phyloP scores from a whole-genome alignment of 2,113 vertebrate genomes.

The Sciurus niger region DNA sequence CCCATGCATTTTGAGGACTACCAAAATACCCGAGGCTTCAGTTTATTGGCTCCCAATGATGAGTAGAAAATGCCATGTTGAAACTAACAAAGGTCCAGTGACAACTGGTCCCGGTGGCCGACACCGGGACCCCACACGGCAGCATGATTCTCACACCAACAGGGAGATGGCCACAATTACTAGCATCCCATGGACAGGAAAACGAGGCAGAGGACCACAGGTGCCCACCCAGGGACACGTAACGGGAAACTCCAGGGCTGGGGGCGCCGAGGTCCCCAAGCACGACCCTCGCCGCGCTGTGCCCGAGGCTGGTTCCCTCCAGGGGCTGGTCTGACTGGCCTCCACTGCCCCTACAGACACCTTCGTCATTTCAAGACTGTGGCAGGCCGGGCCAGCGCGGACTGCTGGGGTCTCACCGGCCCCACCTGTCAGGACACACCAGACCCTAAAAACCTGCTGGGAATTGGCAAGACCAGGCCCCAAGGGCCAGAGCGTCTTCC shows the following conservation, averaged over 20 bases:
- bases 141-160: rapidly evolving
- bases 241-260: not conserved
- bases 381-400: not conserved
- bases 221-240: rapidly evolving
- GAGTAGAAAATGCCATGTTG: not conserved
- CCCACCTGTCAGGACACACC: not conserved
- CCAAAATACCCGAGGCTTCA: not conserved
- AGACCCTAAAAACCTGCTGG: not conserved
- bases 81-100: not conserved
- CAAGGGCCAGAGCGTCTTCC: not conserved
- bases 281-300: rapidly evolving
- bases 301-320: too few relatives aligned
- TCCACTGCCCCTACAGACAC: rapidly evolving
- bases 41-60: not conserved
- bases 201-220: not conserved
- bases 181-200: rapidly evolving
- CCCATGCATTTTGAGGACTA: not conserved
- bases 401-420: too few relatives aligned
- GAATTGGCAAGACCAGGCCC: not conserved
- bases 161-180: rapidly evolving
- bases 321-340: rapidly evolving
- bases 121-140: too few relatives aligned
- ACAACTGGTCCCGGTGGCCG: too few relatives aligned
- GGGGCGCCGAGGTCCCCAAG: rapidly evolving
- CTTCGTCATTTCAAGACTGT: too few relatives aligned